Conservation (phyloP, 2,888 invertebrate species). For the Pharmacophagus antenor region DNA sequence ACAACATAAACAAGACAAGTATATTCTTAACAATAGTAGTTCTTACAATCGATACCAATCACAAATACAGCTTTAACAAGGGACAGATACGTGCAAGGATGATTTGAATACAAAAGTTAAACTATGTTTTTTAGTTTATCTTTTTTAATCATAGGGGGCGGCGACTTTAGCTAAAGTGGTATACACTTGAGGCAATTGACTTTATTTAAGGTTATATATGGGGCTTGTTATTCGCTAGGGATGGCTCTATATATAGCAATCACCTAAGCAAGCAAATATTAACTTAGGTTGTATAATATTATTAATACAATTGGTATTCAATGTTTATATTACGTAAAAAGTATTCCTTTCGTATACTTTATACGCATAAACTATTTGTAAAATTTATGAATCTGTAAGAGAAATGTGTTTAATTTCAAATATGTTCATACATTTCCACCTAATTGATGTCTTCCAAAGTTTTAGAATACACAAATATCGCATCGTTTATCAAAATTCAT, state of each 20-base stretch:
- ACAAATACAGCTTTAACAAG: conserved; percentile 3
- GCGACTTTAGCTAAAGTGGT: too few relatives aligned
- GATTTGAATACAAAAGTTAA: neutral
- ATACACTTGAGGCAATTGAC: neutral
- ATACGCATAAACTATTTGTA: conserved; percentile 7
- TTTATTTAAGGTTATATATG: too few relatives aligned
- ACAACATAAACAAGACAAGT: neutral
- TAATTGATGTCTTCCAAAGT: conserved; percentile 55
- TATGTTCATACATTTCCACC: conserved; percentile 36
- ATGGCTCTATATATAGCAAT: neutral
- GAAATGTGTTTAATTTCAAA: conserved; percentile 15
- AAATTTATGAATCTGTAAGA: conserved; percentile 23
- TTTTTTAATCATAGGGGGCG: neutral
- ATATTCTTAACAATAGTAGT: neutral
- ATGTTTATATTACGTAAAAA: neutral
- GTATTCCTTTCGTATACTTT: conserved; percentile 1
- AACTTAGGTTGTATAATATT: neutral
- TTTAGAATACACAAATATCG: conserved; percentile 32
- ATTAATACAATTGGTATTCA: neutral
- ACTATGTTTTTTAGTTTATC: neutral
- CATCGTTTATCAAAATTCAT: neutral
- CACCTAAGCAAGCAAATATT: neutral
- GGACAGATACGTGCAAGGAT: neutral
- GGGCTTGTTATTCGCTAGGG: neutral
- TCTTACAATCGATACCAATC: neutral